A percentile compares a stretch with the other conserved stretches of the same genome.
These are phyloP conservation scores for Argyrosomus regius DNA, from an alignment of 2,797 vertebrate species.

Conservation along the genomic window DNA sequence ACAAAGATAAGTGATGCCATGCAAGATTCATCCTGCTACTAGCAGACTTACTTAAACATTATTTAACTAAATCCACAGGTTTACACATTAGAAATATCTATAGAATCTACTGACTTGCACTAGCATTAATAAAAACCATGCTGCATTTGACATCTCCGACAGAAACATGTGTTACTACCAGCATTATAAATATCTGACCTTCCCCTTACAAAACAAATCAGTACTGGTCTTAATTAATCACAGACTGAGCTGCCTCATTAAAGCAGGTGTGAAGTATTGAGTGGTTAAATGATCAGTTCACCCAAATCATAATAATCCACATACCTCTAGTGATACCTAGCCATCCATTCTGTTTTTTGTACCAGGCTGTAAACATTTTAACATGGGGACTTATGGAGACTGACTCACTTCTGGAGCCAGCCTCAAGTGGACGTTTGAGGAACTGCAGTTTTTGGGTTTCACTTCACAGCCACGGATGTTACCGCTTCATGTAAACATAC, in stretches of 20 bases:
- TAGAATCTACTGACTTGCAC: neutral
- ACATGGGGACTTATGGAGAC: too few species aligned
- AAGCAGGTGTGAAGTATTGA: neutral
- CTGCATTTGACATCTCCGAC: neutral
- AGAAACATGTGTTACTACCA: constrained; percentile 3
- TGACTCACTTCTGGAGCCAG: too few species aligned
- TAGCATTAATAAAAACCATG: constrained; percentile 1
- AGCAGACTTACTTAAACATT: neutral
- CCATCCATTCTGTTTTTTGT: neutral
- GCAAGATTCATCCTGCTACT: too few species aligned
- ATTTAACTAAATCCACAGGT: neutral
- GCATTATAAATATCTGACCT: constrained; percentile 6
- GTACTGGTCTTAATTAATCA: neutral
- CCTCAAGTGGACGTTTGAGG: too few species aligned
- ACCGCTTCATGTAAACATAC: neutral
- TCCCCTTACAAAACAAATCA: neutral
- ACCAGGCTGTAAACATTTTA: neutral
- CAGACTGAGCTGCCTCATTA: constrained; percentile 9
- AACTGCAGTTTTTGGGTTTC: too few species aligned
- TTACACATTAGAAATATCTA: neutral
- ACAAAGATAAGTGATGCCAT: neutral
- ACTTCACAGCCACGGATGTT: too few species aligned
- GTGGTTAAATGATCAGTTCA: constrained; percentile 11
- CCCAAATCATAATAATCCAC: neutral
- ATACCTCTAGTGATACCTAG: neutral